Conservation (phyloP, 2,797 vertebrate species). For the Sebastes matsubarae region DNA sequence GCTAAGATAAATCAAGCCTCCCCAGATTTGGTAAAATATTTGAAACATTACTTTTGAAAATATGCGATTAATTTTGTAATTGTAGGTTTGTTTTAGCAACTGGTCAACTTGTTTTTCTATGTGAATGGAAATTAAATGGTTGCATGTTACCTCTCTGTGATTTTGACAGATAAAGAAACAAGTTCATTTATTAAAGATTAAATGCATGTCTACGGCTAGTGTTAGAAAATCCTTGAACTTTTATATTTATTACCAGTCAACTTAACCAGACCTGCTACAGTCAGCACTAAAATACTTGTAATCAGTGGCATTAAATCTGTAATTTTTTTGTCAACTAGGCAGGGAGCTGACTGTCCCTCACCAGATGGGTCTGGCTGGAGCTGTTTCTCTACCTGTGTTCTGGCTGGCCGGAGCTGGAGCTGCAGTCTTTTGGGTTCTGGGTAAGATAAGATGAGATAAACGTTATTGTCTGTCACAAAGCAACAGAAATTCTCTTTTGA, state of each 20-base stretch:
- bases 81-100: neutral
- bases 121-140: neutral
- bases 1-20: neutral
- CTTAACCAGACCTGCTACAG: neutral
- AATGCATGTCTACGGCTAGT: neutral
- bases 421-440: slow-evolving; percentile 93
- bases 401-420: slow-evolving; percentile 93
- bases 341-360: slow-evolving; percentile 88
- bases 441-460: slow-evolving; percentile 71
- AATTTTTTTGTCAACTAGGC: slow-evolving; percentile 72
- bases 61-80: neutral
- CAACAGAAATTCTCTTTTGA: neutral
- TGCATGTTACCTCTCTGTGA: neutral
- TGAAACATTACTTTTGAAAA: neutral
- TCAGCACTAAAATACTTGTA: neutral
- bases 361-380: slow-evolving; percentile 89
- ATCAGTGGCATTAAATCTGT: neutral
- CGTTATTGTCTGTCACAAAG: neutral
- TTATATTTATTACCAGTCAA: neutral
- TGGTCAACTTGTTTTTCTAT: neutral
- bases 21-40: neutral
- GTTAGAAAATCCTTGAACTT: neutral
- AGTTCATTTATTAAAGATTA: neutral
- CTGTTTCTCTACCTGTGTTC: slow-evolving; percentile 90
- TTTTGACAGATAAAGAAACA: neutral